phyloP scores from a whole-genome alignment of 2,888 invertebrate species.

The Omphaloscelis lunosa region DNA sequence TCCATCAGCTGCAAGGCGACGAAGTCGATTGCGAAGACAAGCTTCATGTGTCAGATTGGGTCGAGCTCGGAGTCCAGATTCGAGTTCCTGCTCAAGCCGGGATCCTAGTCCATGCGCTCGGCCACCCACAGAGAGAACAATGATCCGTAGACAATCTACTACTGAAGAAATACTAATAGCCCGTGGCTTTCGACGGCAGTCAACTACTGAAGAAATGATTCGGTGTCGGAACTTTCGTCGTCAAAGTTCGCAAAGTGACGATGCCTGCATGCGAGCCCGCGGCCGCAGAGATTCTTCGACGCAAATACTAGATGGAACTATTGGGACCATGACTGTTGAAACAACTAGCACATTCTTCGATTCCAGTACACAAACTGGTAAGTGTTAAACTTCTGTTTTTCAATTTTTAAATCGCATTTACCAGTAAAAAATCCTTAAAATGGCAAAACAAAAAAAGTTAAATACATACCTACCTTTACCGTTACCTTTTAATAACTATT shows the following conservation, averaged over 20 bases:
- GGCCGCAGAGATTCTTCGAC: constrained; percentile 96
- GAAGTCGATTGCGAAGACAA: constrained; percentile 94
- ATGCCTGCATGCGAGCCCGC: constrained; percentile 92
- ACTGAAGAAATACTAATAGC: constrained; percentile 98
- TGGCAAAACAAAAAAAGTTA: not conserved
- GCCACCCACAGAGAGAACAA: constrained; percentile 92
- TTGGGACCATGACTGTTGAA: constrained; percentile 98
- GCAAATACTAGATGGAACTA: constrained; percentile 97
- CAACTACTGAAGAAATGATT: constrained; percentile 98
- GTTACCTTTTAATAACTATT: not conserved
- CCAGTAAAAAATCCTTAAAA: not conserved
- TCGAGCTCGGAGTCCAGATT: constrained; percentile 92
- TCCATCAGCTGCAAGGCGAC: constrained; percentile 93
- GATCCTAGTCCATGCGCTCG: constrained; percentile 95
- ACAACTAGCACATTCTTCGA: constrained; percentile 98
- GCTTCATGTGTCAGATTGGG: constrained; percentile 93
- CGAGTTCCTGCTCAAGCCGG: constrained; percentile 94
- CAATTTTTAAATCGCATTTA: too few species aligned
- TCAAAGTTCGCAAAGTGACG: constrained; percentile 97
- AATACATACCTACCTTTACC: too few species aligned
- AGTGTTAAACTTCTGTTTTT: constrained; percentile 79
- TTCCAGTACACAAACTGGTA: constrained; percentile 97
- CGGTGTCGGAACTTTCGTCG: constrained; percentile 97
- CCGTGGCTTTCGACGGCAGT: constrained; percentile 96
- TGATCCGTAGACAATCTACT: constrained; percentile 96